Evolutionary conservation across 1,140 invertebrate genomes (phyloP).

Genomic region (Diuraphis noxia): DNA sequence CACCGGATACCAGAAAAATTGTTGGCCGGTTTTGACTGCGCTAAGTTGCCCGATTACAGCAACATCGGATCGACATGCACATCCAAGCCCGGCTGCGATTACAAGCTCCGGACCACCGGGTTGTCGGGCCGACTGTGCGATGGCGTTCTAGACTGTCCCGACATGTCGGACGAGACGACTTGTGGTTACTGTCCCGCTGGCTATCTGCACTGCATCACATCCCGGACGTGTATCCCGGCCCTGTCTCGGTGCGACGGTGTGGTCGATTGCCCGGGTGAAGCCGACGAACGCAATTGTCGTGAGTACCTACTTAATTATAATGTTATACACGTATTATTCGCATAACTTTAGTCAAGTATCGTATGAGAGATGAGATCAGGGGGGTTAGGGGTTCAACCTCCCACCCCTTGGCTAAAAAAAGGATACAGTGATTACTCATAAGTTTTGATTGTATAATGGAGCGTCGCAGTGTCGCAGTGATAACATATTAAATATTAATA

Average conservation of each 20-base stretch:
- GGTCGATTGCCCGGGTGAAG: constrained; percentile 80
- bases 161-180: constrained; percentile 77
- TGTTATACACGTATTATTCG: not conserved
- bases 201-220: constrained; percentile 75
- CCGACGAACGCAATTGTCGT: constrained; percentile 84
- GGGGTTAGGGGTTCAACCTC: no score
- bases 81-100: constrained; percentile 59
- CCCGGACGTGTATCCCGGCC: constrained; percentile 72
- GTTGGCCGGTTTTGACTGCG: constrained; percentile 75
- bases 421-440: no score
- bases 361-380: no score
- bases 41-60: constrained; percentile 76
- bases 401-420: no score
- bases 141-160: constrained; percentile 81
- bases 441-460: no score
- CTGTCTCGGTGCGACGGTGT: constrained; percentile 78
- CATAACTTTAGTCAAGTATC: not conserved
- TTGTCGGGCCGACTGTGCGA: constrained; percentile 71
- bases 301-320: constrained; percentile 61
- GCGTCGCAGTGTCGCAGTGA: no score
- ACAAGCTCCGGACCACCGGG: constrained; percentile 56
- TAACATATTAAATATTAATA: no score
- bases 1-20: constrained; percentile 72
- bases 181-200: constrained; percentile 74
- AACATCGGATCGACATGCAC: constrained; percentile 70